Conservation (phyloP, 2,113 vertebrate genomes). For the Saiga tatarica region DNA sequence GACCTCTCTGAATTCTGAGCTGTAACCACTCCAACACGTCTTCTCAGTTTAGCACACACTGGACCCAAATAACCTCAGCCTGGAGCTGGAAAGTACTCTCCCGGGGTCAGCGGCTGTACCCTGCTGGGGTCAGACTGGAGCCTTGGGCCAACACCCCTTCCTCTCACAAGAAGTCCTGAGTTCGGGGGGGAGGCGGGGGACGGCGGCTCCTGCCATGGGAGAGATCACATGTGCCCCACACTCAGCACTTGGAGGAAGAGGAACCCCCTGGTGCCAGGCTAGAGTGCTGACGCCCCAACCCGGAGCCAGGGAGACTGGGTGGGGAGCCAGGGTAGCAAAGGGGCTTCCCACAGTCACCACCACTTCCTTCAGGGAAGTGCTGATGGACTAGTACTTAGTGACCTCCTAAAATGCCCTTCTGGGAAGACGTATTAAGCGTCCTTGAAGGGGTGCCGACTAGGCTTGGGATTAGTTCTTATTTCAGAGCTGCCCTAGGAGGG, state of each 20-base stretch:
- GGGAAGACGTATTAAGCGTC: conserved; percentile 64
- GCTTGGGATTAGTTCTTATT: conserved; percentile 63
- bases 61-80: conserved; percentile 76
- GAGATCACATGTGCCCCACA: conserved; percentile 66
- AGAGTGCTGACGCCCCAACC: conserved; percentile 69
- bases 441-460: conserved; percentile 71
- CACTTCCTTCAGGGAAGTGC: conserved; percentile 80
- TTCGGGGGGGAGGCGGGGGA: not conserved
- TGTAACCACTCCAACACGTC: conserved; percentile 76
- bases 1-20: conserved; percentile 68
- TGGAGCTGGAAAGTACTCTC: conserved; percentile 71
- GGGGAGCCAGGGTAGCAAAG: conserved; percentile 64
- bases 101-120: conserved; percentile 73
- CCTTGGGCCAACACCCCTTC: conserved; percentile 72
- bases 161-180: conserved; percentile 69
- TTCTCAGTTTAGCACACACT: conserved; percentile 69
- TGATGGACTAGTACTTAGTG: conserved; percentile 75
- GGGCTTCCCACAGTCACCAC: conserved; percentile 71
- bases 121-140: conserved; percentile 69
- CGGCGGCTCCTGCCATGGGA: conserved; percentile 51
- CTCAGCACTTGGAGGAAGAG: conserved; percentile 76
- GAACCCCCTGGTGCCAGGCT: conserved; percentile 79
- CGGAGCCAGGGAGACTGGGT: conserved; percentile 73
- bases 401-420: conserved; percentile 75
- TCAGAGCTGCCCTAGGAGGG: conserved; percentile 37